phyloP scores from a whole-genome alignment of 2,113 vertebrate genomes.

The Chelonoidis abingdonii region DNA sequence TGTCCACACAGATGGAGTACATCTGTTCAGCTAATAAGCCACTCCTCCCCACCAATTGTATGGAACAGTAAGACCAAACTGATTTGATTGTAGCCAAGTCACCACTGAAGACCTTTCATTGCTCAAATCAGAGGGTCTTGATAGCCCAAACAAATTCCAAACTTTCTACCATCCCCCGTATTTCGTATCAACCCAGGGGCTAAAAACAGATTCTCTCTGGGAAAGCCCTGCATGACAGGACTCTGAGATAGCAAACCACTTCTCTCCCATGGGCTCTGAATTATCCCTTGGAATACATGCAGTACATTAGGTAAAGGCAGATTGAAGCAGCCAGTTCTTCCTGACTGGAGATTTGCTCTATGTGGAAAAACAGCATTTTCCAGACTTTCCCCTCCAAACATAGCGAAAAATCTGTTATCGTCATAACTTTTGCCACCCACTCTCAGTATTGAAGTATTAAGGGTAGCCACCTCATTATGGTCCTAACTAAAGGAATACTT shows the following conservation, averaged over 20 bases:
- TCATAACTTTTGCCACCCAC: not conserved
- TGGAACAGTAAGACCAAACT: constrained; percentile 13
- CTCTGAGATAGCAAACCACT: not conserved
- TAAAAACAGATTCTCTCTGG: not conserved
- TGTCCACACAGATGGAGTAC: constrained; percentile 76
- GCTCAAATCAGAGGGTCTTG: not conserved
- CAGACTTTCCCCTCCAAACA: not conserved
- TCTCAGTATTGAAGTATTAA: not conserved
- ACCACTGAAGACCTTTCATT: not conserved
- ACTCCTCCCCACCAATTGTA: constrained; percentile 43
- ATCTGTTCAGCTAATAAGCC: constrained; percentile 75
- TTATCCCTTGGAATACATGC: not conserved
- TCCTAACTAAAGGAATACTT: constrained; percentile 19
- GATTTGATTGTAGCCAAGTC: not conserved
- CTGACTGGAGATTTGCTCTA: not conserved
- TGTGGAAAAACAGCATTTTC: not conserved
- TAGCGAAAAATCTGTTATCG: not conserved
- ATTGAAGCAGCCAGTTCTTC: not conserved
- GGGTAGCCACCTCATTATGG: not conserved
- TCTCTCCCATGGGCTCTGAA: not conserved
- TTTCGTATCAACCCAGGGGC: not conserved
- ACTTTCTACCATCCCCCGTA: not conserved
- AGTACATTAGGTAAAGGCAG: constrained; percentile 2
- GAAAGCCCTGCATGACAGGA: not conserved
- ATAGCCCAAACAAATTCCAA: not conserved